Conservation (phyloP, 2,888 invertebrate species). For the Metopia argyrocephala region DNA sequence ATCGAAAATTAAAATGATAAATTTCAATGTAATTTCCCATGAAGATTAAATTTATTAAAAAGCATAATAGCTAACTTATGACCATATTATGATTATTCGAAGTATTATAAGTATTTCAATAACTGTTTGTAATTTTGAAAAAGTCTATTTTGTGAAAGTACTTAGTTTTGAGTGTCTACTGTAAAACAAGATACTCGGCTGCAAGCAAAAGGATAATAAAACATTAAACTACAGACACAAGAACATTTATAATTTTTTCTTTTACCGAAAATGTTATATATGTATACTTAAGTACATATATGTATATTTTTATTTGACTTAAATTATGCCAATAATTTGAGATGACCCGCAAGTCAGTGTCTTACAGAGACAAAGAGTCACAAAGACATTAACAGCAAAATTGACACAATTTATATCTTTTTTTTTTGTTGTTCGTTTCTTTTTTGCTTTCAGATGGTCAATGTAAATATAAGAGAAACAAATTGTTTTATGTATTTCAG, state of each 20-base stretch:
- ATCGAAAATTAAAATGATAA: no score
- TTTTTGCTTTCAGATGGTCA: no score
- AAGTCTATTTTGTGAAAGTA: no score
- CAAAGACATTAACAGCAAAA: conserved; percentile 29
- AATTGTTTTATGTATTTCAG: neutral
- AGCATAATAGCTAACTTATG: no score
- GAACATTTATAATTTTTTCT: neutral
- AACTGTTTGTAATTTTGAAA: no score
- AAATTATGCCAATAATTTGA: neutral
- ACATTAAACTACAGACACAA: neutral
- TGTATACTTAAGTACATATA: no score
- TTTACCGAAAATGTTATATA: neutral
- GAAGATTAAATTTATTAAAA: no score
- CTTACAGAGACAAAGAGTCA: neutral
- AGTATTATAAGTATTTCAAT: no score
- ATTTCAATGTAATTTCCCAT: no score
- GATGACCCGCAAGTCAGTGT: neutral
- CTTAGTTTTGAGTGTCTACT: no score
- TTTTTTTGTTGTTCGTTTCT: neutral
- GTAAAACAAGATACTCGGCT: neutral
- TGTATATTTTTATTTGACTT: neutral
- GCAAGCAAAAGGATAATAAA: neutral
- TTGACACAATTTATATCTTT: conserved; percentile 45
- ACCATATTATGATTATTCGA: no score
- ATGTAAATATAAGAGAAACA: no score